Percentiles rank a stretch among this genome's conserved stretches.
Conservation (phyloP, 2,113 vertebrate species). For the Eulacestoma nigropectus region DNA sequence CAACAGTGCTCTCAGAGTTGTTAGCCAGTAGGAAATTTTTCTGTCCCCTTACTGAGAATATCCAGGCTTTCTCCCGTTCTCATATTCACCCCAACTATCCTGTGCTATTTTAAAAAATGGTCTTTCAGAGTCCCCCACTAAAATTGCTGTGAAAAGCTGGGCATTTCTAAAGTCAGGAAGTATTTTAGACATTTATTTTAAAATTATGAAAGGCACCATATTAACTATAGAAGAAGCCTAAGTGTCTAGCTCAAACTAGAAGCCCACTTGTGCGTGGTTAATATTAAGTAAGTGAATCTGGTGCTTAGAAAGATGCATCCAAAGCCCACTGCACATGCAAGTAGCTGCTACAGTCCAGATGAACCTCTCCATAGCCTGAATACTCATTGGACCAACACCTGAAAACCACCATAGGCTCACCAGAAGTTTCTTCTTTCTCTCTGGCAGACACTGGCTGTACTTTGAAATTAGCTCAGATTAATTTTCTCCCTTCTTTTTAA, state of each 20-base stretch:
- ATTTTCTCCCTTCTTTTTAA: not conserved
- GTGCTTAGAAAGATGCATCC: not conserved
- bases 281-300: not conserved
- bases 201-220: not conserved
- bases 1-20: not conserved
- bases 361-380: not conserved
- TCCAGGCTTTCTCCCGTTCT: not conserved
- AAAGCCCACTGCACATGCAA: not conserved
- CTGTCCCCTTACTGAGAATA: not conserved
- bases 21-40: not conserved
- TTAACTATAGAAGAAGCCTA: not conserved
- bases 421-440: not conserved
- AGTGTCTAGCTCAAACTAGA: not conserved
- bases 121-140: not conserved
- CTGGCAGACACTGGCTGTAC: not conserved
- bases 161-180: not conserved
- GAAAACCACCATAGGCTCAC: not conserved
- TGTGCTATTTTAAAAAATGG: not conserved
- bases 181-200: not conserved
- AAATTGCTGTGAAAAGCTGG: not conserved
- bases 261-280: not conserved
- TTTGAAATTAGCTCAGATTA: not conserved
- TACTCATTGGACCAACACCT: accelerated
- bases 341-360: not conserved
- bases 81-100: not conserved